Percentiles rank a stretch among this genome's conserved stretches.
Evolutionary conservation across 2,888 invertebrate species (phyloP).

Genomic region (Epinotia ramella): DNA sequence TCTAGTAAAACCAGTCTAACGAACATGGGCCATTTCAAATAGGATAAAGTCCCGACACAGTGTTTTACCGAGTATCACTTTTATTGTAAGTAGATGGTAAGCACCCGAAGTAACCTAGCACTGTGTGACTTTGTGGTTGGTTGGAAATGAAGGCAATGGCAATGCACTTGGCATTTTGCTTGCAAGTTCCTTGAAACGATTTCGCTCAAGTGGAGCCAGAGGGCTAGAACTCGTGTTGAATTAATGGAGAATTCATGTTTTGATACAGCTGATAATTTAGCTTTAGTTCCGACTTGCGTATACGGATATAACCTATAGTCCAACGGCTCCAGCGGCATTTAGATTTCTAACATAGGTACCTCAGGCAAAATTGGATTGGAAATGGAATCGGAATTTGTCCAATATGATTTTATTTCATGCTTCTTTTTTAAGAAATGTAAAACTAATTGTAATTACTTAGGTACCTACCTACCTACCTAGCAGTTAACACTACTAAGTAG

Average conservation of each 20-base stretch:
- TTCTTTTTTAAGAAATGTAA: too few species aligned
- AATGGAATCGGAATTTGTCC: too few species aligned
- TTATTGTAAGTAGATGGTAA: conserved; percentile 46
- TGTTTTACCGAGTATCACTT: conserved; percentile 18
- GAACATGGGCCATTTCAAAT: conserved; percentile 20
- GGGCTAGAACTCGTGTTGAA: conserved; percentile 10
- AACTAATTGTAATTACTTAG: too few species aligned
- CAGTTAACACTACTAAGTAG: too few species aligned
- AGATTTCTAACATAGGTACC: not conserved
- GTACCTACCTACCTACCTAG: too few species aligned
- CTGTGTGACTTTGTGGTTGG: conserved; percentile 15
- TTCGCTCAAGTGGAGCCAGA: conserved; percentile 37
- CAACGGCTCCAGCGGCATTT: not conserved
- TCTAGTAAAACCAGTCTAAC: conserved; percentile 27
- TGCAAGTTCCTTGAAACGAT: conserved; percentile 39
- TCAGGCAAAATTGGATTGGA: not conserved
- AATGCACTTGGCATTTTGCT: conserved; percentile 44
- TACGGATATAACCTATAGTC: conserved; percentile 4
- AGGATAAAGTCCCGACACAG: conserved; percentile 28
- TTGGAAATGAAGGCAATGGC: conserved; percentile 30
- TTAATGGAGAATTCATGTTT: conserved; percentile 26
- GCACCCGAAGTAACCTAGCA: not conserved
- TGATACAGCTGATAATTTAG: conserved; percentile 17
- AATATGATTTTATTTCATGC: too few species aligned
- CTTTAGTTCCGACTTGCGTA: conserved; percentile 1